phyloP scores from a whole-genome alignment of 2,888 invertebrate genomes.

The Hypsopygia costalis region DNA sequence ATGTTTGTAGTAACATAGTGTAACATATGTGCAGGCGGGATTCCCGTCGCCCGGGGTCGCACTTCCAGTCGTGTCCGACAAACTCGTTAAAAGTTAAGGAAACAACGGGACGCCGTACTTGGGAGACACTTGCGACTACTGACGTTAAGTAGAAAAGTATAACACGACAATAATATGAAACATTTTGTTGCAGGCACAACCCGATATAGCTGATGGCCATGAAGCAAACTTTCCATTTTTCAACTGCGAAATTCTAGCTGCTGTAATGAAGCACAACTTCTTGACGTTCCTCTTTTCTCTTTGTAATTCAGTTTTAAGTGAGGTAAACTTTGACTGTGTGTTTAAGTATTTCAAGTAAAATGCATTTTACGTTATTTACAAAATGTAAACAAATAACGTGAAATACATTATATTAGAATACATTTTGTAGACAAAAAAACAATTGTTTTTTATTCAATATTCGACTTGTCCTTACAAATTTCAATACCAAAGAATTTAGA shows the following conservation, averaged over 20 bases:
- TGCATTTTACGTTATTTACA: too few relatives aligned
- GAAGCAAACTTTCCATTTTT: neutral
- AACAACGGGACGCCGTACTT: slow-evolving; percentile 50
- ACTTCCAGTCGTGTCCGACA: slow-evolving; percentile 65
- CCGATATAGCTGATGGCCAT: slow-evolving; percentile 42
- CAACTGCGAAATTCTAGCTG: slow-evolving; percentile 6
- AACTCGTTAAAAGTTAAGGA: slow-evolving; percentile 78
- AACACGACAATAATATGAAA: slow-evolving; percentile 68
- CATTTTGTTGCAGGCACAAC: slow-evolving; percentile 57
- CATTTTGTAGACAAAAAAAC: too few relatives aligned
- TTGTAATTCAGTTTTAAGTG: too few relatives aligned
- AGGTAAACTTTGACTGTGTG: too few relatives aligned
- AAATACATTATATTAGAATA: too few relatives aligned
- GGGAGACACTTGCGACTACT: slow-evolving; percentile 68
- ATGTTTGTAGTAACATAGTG: slow-evolving; percentile 16
- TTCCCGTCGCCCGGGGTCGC: slow-evolving; percentile 41
- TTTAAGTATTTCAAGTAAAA: too few relatives aligned
- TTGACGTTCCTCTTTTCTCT: neutral
- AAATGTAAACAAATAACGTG: too few relatives aligned
- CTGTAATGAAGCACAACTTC: neutral
- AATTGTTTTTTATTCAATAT: too few relatives aligned
- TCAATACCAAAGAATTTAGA: too few relatives aligned
- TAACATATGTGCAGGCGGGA: slow-evolving; percentile 53
- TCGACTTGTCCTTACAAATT: too few relatives aligned
- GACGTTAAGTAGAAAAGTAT: slow-evolving; percentile 74